Base-by-base conservation (phyloP, 2,888 invertebrate species). In the Ophraella communa region DNA sequence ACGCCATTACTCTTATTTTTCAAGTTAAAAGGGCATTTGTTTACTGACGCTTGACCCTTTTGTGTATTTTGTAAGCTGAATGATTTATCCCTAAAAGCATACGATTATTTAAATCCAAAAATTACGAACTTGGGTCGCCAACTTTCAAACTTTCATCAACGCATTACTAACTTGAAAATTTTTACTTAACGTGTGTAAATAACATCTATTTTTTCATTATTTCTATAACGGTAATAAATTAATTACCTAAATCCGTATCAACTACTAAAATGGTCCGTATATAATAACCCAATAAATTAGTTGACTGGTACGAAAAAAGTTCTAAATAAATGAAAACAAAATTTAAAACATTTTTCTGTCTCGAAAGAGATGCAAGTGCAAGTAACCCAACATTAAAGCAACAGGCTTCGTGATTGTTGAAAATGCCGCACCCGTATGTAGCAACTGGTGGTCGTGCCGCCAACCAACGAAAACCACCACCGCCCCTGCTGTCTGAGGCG, bases 401-500 rank as follows among this genome's bases (percentile, higher is more conserved):
- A 54, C 62, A 63, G 63, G 67, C 65, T 52, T 44, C 44, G 61
- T 64, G 67, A 57, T 63, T 64, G 66, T 47, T 21, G 45, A 47
- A 21, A 21, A 21, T 57, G 35, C 47, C 49, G 20, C 17, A 47
- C 42, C 56, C 52, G 64, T 33, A 49, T 53, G 44, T 45, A 73
- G 75, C 75, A 75, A 75, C 75, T 73, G 69, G 75, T 75, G 74
- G 74, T 69, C 64, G 68, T 62, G 64, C 52, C 67, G 66, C 51
- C 62, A 60, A 58, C 68, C 52, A 64, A 53, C 49, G 55, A 17
- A 51, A 27, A 49, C 45, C 54, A 55, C 51, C 54, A 42, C 27
- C 42, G 63, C 63, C 61, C 33, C 47, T 35, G 44, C 27, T 23
- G 63, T 59, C 64, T 49, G 49, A 23, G 44, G 52, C 52, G 45